Base-by-base conservation (phyloP, 1,140 invertebrate genomes). In the Lasaia peninsularis region DNA sequence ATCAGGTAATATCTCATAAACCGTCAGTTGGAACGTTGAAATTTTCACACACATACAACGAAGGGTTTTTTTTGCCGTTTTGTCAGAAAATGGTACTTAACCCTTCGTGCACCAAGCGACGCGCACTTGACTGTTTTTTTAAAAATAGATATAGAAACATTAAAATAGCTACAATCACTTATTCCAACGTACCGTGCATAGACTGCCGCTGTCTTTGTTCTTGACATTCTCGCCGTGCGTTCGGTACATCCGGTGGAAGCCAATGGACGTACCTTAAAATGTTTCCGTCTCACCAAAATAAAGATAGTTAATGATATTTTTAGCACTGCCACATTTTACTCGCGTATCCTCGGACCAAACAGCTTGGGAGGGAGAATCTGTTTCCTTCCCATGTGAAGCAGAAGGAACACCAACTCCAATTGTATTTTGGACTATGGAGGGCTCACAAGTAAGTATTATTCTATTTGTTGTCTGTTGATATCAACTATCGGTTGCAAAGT, bases 401-500 rank as follows among this genome's bases (percentile, higher is more conserved):
- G 95, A 95, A 52, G 98, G 97, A 9, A 96, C 97, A 84, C 97
- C 97, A n/a, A 90, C 91, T 20, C 96, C 97, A 0, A 93, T 95
- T 65, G 93, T 98, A 9, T 92, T 97, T 48, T 98, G 97, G 98
- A 92, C 94, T 49, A 94, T 96, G 72, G 94, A 97, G 78, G 95
- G 88, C 16, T 86, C 85, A 56, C 88, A 89, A 64, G 89, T 90
- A 69, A 59, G 37, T 32, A 18, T 24, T 35, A 57, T 11, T 18
- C 24, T 56, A 18, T 20, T n/a, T n/a, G 9, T 52, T 48, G 11
- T 35, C 9, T 18, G 6, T 2, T 11, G 10, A 12, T 53, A 10
- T 28, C 24, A 6, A 7, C 24, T 28, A 28, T 7, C 8, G 0
- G 1, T 28, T 6, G 24, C 1, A 4, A 28, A 24, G n/a, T n/a